Evolutionary conservation across 2,113 vertebrate species (phyloP), one percentile per base, ranked within the genome.

Genomic region (Bos indicus): DNA sequence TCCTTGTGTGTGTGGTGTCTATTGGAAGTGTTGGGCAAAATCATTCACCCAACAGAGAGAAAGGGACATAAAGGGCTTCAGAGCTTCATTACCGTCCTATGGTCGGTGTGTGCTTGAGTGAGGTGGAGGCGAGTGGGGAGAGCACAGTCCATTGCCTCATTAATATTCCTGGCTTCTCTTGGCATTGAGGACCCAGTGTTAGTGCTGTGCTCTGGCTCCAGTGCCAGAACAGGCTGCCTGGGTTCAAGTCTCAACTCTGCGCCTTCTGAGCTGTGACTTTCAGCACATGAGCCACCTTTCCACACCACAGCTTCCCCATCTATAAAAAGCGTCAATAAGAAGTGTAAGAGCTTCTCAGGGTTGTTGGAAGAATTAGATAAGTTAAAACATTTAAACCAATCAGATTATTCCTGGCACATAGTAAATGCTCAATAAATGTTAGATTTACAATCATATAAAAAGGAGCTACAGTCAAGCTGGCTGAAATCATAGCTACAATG

Each of bases 61-160:
- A 80, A 1, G 6, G 7, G 2, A 6, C 25, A 88, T 16, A 21
- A 82, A 16, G 54, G 13, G 3, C 3, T 54, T 17, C 30, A 7
- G 6, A 88, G 33, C n/a, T 78, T n/a, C 25, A 43, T 88, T 6
- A 1, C 0, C 33, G 2, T 6, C 11, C 64, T 46, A 23, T 1
- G 2, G 26, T 36, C 36, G 26, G 5, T 10, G 30, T 48, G 10
- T 56, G 40, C 40, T 30, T 60, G 36, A 23, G 36, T 2, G 0
- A 12, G 9, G 17, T 1, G 1, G 36, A 33, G 33, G 46, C 6
- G 25, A 26, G 1, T 2, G 2, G 6, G 77, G 28, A 40, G 6
- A 4, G 0, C 6, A 2, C 11, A 25, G 23, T 40, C 30, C 67
- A 1, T 23, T 4, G 10, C 10, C 26, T 36, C 7, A 5, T 4